Conservation (phyloP, 2,888 invertebrate species). For the Spodoptera exigua region DNA sequence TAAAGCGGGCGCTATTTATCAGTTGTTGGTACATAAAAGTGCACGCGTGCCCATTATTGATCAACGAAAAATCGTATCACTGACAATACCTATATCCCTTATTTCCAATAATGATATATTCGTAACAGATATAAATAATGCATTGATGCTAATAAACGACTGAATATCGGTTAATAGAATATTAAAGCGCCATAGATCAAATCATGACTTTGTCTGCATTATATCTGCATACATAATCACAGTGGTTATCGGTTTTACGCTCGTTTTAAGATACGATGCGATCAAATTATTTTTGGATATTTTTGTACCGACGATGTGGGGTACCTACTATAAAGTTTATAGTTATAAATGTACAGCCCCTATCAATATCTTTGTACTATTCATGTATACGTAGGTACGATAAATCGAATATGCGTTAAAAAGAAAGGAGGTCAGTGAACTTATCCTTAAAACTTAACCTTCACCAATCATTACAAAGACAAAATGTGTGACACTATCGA, state of each 20-base stretch:
- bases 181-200: constrained; percentile 80
- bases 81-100: constrained; percentile 81
- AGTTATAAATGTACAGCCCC: neutral
- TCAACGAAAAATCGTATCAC: constrained; percentile 79
- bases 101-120: constrained; percentile 79
- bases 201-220: constrained; percentile 69
- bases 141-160: constrained; percentile 56
- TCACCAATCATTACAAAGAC: constrained; percentile 15
- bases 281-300: constrained; percentile 52
- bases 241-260: constrained; percentile 74
- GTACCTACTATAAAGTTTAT: neutral
- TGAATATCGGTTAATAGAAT: constrained; percentile 79
- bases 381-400: no score
- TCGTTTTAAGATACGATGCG: constrained; percentile 51
- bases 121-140: constrained; percentile 65
- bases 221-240: constrained; percentile 76
- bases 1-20: constrained; percentile 82
- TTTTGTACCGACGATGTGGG: constrained; percentile 5
- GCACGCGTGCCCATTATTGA: constrained; percentile 79
- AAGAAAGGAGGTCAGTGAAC: constrained; percentile 13
- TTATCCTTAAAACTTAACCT: neutral
- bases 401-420: neutral
- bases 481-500: constrained; percentile 24
- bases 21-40: constrained; percentile 74
- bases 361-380: no score